Conservation (phyloP, 1,140 invertebrate species). For the Lycorma delicatula region DNA sequence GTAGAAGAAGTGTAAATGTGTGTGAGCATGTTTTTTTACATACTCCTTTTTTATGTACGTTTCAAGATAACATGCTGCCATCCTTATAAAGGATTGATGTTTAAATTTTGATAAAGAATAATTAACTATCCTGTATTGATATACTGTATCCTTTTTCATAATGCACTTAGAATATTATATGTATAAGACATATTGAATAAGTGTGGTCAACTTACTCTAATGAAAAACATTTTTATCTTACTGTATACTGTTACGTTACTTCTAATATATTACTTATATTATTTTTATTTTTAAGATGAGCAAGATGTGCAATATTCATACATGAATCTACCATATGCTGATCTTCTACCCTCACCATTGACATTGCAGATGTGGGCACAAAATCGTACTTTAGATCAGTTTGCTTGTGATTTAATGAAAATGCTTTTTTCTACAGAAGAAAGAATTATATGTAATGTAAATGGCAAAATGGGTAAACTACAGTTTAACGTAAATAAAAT, state of each 20-base stretch:
- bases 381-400: conserved; percentile 42
- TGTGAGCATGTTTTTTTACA: too few relatives aligned
- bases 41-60: too few relatives aligned
- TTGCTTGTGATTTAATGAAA: conserved; percentile 45
- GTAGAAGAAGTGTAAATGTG: too few relatives aligned
- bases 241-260: not conserved
- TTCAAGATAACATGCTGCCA: too few relatives aligned
- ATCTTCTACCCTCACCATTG: conserved; percentile 40
- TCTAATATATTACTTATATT: not conserved
- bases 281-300: too few relatives aligned
- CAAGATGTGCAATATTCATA: conserved; percentile 35
- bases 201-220: not conserved
- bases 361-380: conserved; percentile 42
- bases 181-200: not conserved
- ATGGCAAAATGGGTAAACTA: conserved; percentile 45
- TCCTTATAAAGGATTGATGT: too few relatives aligned
- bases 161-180: not conserved
- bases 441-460: conserved; percentile 43
- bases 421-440: conserved; percentile 43
- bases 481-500: conserved; percentile 44
- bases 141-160: too few relatives aligned
- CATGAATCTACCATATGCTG: conserved; percentile 42
- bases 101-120: too few relatives aligned
- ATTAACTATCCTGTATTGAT: too few relatives aligned
- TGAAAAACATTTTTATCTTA: not conserved